phyloP scores from a whole-genome alignment of 2,113 vertebrate species.

The Beaufortia kweichowensis region DNA sequence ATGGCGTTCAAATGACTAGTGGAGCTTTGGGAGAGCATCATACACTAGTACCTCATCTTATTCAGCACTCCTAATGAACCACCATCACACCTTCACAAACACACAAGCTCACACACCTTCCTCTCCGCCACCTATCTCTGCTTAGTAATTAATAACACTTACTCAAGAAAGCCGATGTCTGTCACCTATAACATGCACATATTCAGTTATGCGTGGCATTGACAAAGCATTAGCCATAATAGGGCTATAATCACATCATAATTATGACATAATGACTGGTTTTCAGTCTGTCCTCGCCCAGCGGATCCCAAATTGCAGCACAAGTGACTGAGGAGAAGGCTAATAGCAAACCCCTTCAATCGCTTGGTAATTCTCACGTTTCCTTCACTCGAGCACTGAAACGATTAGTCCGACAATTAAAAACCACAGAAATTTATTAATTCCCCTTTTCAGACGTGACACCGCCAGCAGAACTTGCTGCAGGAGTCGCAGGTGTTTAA shows the following conservation, averaged over 20 bases:
- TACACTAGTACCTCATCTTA: conserved; percentile 33
- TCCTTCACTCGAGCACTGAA: conserved; percentile 12
- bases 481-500: neutral
- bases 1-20: conserved; percentile 28
- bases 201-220: conserved; percentile 38
- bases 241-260: conserved; percentile 59
- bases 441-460: neutral
- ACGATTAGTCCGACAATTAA: conserved; percentile 15
- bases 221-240: conserved; percentile 52
- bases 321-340: conserved; percentile 42
- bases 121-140: conserved; percentile 33
- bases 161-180: conserved; percentile 48
- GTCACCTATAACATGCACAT: conserved; percentile 37
- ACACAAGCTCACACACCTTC: neutral
- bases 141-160: conserved; percentile 56
- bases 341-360: conserved; percentile 45
- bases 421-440: conserved; percentile 1
- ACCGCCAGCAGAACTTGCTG: neutral
- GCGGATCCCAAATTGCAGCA: conserved; percentile 41
- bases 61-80: conserved; percentile 34
- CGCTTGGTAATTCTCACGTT: conserved; percentile 19
- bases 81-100: conserved; percentile 21
- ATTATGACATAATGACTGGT: conserved; percentile 54
- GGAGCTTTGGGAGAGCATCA: conserved; percentile 34
- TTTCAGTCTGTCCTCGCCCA: conserved; percentile 40